These are phyloP conservation scores for Bombus pascuorum DNA, from an alignment of 1,140 invertebrate genomes.

Conservation along the genomic window DNA sequence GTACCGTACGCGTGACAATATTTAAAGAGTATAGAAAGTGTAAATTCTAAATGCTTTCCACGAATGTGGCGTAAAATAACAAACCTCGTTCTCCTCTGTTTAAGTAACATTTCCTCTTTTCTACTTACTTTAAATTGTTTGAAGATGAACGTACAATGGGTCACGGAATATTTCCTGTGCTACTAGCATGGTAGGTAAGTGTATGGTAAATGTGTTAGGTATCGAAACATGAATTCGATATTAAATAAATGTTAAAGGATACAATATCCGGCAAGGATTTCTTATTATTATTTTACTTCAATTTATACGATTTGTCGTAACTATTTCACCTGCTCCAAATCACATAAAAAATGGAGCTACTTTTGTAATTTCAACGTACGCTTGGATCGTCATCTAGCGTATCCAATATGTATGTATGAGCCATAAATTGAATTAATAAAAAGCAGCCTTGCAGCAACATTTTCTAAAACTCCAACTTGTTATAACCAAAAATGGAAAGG, in stretches of 20 bases:
- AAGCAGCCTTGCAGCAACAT: too few species aligned
- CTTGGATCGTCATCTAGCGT: too few species aligned
- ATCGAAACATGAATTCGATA: background rate
- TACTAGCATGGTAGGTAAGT: background rate
- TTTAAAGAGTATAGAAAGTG: conserved; percentile 3
- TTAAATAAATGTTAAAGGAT: background rate
- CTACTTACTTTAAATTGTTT: background rate
- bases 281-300: background rate
- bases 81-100: background rate
- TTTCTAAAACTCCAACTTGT: too few species aligned
- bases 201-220: background rate
- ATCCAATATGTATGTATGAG: too few species aligned
- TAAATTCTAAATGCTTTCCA: background rate
- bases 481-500: too few species aligned
- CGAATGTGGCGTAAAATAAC: background rate
- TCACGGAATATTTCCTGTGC: background rate
- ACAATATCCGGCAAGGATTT: background rate
- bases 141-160: background rate
- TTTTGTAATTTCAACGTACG: too few species aligned
- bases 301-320: too few species aligned
- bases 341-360: too few species aligned
- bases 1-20: background rate
- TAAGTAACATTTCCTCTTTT: background rate
- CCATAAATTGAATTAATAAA: too few species aligned
- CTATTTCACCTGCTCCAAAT: too few species aligned